Conservation (phyloP, 2,797 vertebrate species). For the Mallotus villosus region DNA sequence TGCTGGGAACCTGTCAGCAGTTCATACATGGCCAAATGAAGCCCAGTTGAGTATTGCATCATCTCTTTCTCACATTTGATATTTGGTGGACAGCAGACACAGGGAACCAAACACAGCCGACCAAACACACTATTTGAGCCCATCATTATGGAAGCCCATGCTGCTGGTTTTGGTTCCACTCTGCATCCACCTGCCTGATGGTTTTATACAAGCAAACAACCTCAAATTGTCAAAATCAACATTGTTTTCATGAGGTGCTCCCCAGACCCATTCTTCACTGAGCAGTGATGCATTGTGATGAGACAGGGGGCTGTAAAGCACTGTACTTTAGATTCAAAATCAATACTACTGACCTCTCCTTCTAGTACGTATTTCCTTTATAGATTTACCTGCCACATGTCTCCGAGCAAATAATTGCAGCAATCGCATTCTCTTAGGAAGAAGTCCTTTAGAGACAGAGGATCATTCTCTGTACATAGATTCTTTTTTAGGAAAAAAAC, state of each 20-base stretch:
- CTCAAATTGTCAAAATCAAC: background rate
- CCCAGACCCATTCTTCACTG: background rate
- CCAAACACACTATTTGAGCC: no score
- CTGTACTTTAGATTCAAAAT: constrained; percentile 37
- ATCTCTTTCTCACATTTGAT: no score
- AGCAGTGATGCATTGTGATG: constrained; percentile 5
- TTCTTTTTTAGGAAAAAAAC: background rate
- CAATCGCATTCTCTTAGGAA: constrained; percentile 36
- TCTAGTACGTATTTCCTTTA: constrained; percentile 33
- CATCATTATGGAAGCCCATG: background rate
- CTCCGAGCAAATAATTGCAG: constrained; percentile 41
- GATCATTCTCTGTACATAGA: background rate
- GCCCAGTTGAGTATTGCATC: no score
- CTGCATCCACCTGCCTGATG: background rate
- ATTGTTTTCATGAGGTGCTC: background rate
- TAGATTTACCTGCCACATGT: constrained; percentile 41
- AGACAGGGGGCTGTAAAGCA: constrained; percentile 13
- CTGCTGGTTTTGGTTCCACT: background rate
- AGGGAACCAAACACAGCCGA: no score
- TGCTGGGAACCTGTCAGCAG: no score
- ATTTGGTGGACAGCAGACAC: no score
- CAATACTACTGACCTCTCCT: constrained; percentile 30
- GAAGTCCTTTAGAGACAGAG: constrained; percentile 13
- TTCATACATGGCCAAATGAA: no score
- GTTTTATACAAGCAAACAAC: background rate